Percentiles rank a stretch among this genome's conserved stretches.
Evolutionary conservation across 2,113 vertebrate species (phyloP).

Genomic region (Emydocephalus ijimae): DNA sequence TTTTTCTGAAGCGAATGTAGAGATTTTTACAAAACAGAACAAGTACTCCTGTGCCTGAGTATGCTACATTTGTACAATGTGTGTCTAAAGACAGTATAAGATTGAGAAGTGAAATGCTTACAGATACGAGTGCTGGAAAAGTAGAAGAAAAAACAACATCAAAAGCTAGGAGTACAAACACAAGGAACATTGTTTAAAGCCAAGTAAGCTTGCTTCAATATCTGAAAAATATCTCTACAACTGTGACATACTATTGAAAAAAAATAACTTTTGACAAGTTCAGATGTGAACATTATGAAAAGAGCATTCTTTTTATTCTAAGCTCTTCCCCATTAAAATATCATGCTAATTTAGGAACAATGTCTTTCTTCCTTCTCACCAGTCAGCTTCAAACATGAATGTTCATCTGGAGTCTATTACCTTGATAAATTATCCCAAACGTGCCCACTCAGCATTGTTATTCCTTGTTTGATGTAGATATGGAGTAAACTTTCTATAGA

Average conservation of each 20-base stretch:
- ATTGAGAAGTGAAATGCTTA: slow-evolving; percentile 16
- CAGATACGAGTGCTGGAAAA: slow-evolving; percentile 3
- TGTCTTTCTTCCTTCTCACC: slow-evolving; percentile 64
- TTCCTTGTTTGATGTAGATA: slow-evolving; percentile 70
- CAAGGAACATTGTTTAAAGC: slow-evolving; percentile 38
- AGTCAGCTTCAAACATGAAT: slow-evolving; percentile 59
- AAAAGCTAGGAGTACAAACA: slow-evolving; percentile 26
- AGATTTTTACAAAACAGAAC: not conserved
- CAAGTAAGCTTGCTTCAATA: slow-evolving; percentile 24
- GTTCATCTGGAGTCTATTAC: slow-evolving; percentile 65
- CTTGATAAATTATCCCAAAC: slow-evolving; percentile 66
- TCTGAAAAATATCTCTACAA: slow-evolving; percentile 26
- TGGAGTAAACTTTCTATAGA: slow-evolving; percentile 58
- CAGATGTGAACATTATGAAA: slow-evolving; percentile 69
- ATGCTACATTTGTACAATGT: not conserved
- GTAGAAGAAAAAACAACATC: not conserved
- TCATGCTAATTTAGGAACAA: slow-evolving; percentile 66
- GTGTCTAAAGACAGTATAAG: not conserved
- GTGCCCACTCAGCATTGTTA: slow-evolving; percentile 67
- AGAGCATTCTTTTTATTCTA: slow-evolving; percentile 53
- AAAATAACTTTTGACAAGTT: slow-evolving; percentile 64
- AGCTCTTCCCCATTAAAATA: slow-evolving; percentile 52
- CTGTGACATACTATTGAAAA: slow-evolving; percentile 56
- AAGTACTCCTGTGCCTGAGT: not conserved
- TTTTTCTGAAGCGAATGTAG: not conserved